Conservation (phyloP, 1,140 invertebrate genomes). For the Brachionus paranguensis region DNA sequence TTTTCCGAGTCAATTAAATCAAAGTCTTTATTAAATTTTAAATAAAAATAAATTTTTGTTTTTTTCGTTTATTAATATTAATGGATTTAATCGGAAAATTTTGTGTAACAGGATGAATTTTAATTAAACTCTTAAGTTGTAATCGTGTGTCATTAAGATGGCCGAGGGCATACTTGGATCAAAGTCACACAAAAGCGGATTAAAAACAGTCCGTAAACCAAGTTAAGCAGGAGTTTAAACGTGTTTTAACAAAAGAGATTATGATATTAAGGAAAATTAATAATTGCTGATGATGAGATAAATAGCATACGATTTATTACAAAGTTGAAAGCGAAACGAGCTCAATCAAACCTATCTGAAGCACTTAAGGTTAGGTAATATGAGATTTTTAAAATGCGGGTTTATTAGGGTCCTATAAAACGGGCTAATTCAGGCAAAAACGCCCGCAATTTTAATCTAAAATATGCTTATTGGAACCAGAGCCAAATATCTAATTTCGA, state of each 20-base stretch:
- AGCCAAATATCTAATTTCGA: neutral
- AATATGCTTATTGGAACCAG: neutral
- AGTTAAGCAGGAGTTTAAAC: neutral
- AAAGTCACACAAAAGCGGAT: neutral
- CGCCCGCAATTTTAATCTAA: neutral
- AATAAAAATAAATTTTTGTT: neutral
- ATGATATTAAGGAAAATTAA: neutral
- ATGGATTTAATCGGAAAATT: neutral
- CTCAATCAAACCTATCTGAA: neutral
- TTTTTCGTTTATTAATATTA: neutral
- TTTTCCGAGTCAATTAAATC: neutral
- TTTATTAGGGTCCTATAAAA: neutral
- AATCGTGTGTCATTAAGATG: neutral
- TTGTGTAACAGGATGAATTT: neutral
- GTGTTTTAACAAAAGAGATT: neutral
- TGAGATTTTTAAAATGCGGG: neutral
- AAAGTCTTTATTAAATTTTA: neutral
- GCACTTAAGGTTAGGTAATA: neutral
- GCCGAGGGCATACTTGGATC: neutral
- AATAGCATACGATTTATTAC: neutral
- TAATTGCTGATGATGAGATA: neutral
- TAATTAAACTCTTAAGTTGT: neutral
- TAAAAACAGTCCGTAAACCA: neutral
- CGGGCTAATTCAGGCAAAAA: neutral
- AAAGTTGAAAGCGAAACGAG: neutral